Evolutionary conservation across 2,113 vertebrate species (phyloP).

Genomic region (Mohoua ochrocephala): DNA sequence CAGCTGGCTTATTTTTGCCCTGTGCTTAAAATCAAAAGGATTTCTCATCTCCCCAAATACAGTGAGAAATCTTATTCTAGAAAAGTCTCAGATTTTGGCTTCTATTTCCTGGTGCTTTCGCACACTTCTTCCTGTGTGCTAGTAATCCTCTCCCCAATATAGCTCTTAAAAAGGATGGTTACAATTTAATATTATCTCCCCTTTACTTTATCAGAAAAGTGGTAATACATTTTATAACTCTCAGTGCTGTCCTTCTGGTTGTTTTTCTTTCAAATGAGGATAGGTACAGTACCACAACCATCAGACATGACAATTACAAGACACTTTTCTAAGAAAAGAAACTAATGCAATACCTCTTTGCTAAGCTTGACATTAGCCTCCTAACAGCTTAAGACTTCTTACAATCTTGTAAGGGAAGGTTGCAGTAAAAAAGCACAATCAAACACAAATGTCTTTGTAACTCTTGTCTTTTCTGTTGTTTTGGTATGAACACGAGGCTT

Average conservation of each 20-base stretch:
- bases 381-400: neutral
- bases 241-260: neutral
- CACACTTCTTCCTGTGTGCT: rapidly evolving
- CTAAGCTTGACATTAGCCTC: neutral
- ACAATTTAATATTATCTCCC: neutral
- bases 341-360: neutral
- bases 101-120: neutral
- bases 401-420: neutral
- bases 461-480: neutral
- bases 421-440: neutral
- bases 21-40: neutral
- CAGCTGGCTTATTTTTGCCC: neutral
- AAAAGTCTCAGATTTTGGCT: neutral
- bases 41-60: neutral
- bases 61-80: neutral
- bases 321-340: neutral
- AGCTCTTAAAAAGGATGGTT: neutral
- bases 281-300: neutral
- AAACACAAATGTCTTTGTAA: neutral
- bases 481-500: neutral
- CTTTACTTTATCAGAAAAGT: neutral
- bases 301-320: neutral
- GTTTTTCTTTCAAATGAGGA: neutral
- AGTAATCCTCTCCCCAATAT: neutral
- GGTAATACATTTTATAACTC: neutral